phyloP scores from a whole-genome alignment of 2,888 invertebrate genomes.

The Brachyptera risi region DNA sequence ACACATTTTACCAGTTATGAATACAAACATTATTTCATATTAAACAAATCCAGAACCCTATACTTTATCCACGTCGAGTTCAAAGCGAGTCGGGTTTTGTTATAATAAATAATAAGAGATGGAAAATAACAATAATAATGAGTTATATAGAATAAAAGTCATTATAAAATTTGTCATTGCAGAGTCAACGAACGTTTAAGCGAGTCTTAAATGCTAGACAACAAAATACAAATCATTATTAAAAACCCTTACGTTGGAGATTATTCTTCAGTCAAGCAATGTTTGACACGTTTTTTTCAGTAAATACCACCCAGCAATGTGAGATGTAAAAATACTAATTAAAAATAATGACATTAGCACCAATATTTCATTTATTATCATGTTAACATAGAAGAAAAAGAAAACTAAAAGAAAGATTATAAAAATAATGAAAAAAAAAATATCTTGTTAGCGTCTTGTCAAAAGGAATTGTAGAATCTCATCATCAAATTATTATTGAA shows the following conservation, averaged over 20 bases:
- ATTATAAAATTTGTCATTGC: not conserved
- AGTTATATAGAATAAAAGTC: not conserved
- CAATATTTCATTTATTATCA: not conserved
- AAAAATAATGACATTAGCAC: slow-evolving; percentile 4
- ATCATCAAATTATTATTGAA: slow-evolving; percentile 1
- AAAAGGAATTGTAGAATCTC: too few species aligned
- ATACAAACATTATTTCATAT: too few species aligned
- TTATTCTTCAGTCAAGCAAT: too few species aligned
- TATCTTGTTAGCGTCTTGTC: slow-evolving; percentile 10
- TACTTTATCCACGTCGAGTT: too few species aligned
- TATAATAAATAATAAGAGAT: too few species aligned
- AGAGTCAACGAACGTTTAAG: not conserved
- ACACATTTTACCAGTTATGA: too few species aligned
- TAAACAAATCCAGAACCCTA: too few species aligned
- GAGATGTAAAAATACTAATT: slow-evolving; percentile 4
- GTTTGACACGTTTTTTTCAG: too few species aligned
- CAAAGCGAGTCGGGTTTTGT: too few species aligned
- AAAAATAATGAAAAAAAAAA: slow-evolving; percentile 3
- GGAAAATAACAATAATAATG: not conserved
- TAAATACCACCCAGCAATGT: slow-evolving; percentile 6
- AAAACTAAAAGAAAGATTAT: not conserved
- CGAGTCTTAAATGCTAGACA: too few species aligned
- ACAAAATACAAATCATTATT: too few species aligned
- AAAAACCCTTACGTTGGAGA: too few species aligned
- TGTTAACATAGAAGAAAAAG: slow-evolving; percentile 4